phyloP scores from a whole-genome alignment of 2,797 vertebrate species.

The Silurus lanzhouensis region DNA sequence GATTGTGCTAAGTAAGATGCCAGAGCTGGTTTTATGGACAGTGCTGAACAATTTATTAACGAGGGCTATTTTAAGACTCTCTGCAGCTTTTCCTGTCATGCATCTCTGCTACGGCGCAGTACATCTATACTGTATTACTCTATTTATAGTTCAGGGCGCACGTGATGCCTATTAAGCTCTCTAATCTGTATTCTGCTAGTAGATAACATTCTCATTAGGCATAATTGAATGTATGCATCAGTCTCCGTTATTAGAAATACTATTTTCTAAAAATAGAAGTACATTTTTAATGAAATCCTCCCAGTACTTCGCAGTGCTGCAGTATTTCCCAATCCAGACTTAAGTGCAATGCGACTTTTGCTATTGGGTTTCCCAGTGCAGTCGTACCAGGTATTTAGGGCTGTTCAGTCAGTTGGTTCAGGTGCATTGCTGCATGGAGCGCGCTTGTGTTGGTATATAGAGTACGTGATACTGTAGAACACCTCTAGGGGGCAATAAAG shows the following conservation, averaged over 20 bases:
- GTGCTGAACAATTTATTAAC: conserved; percentile 28
- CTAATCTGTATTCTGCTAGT: not conserved
- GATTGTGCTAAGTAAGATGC: not conserved
- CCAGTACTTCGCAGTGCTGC: not conserved
- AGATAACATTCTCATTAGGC: conserved; percentile 13
- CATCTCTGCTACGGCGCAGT: conserved; percentile 4
- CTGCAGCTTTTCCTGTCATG: not conserved
- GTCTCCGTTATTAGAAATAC: not conserved
- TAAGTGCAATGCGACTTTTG: not conserved
- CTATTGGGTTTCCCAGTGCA: not conserved
- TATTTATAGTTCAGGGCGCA: conserved; percentile 8
- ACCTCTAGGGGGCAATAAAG: conserved; percentile 45
- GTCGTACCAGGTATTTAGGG: not conserved
- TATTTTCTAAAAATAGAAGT: not conserved
- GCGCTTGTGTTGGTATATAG: not conserved
- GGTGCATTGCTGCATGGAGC: not conserved
- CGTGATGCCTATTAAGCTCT: not conserved
- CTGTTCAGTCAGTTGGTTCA: not conserved
- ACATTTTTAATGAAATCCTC: not conserved
- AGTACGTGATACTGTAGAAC: not conserved
- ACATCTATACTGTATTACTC: conserved; percentile 9
- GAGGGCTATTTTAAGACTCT: conserved; percentile 29
- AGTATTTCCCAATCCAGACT: not conserved
- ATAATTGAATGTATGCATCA: not conserved
- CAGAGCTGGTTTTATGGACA: conserved; percentile 13